Evolutionary conservation across 2,797 vertebrate species (phyloP).

Genomic region (Manis javanica): DNA sequence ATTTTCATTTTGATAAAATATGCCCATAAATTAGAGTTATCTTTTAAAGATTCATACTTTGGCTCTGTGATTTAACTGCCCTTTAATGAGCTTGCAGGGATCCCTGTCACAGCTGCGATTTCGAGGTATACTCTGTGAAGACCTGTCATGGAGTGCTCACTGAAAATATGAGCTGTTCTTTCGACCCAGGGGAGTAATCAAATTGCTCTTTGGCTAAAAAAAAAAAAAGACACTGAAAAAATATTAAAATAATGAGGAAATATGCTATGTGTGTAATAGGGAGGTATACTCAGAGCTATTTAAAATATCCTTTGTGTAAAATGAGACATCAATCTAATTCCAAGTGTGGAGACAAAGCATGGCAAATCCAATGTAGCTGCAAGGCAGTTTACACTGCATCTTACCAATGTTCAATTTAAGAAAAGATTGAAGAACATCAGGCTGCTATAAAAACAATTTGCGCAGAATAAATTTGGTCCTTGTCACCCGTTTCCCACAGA

Average conservation of each 20-base stretch:
- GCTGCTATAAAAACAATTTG: slow-evolving; percentile 86
- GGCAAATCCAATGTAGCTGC: slow-evolving; percentile 77
- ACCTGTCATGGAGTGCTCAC: not conserved
- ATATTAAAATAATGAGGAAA: slow-evolving; percentile 83
- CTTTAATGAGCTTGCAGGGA: slow-evolving; percentile 48
- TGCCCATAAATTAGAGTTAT: slow-evolving; percentile 53
- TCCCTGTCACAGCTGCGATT: not conserved
- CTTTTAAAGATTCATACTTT: not conserved
- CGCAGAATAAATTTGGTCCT: slow-evolving; percentile 84
- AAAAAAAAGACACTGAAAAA: slow-evolving; percentile 60
- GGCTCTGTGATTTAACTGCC: slow-evolving; percentile 47
- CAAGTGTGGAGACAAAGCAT: slow-evolving; percentile 68
- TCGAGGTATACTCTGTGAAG: not conserved
- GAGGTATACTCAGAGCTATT: slow-evolving; percentile 78
- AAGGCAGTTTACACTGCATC: slow-evolving; percentile 76
- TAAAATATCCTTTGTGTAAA: slow-evolving; percentile 80
- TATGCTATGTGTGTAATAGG: slow-evolving; percentile 60
- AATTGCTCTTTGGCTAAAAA: slow-evolving; percentile 61
- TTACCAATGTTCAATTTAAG: slow-evolving; percentile 83
- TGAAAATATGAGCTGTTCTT: slow-evolving; percentile 66
- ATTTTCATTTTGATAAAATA: slow-evolving; percentile 67
- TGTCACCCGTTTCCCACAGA: slow-evolving; percentile 79
- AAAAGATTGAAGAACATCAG: slow-evolving; percentile 86
- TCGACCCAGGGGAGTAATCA: slow-evolving; percentile 73
- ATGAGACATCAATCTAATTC: slow-evolving; percentile 82